Conservation (phyloP, 1,140 invertebrate species). For the Fopius arisanus region DNA sequence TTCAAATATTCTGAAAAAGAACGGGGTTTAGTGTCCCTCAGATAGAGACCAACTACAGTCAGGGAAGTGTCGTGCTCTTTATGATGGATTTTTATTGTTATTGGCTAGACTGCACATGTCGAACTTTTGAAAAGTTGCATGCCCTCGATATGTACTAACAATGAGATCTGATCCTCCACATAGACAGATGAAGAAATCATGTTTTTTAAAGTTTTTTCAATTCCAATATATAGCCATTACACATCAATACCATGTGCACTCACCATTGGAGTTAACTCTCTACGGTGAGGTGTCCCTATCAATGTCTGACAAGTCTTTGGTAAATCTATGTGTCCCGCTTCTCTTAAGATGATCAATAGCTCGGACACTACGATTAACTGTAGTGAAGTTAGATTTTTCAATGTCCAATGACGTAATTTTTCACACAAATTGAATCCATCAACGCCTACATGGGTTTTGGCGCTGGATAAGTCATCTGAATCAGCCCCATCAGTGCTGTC, state of each 20-base stretch:
- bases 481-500: no score
- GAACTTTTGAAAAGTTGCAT: constrained; percentile 13
- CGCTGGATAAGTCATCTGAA: no score
- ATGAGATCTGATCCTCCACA: neutral
- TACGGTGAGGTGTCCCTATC: neutral
- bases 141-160: constrained; percentile 20
- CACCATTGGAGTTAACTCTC: neutral
- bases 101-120: constrained; percentile 10
- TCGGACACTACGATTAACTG: neutral
- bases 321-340: neutral
- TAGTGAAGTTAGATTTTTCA: neutral
- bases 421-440: neutral
- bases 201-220: constrained; percentile 10
- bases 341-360: neutral
- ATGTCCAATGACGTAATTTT: neutral
- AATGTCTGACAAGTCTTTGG: constrained; percentile 8
- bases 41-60: no score
- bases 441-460: no score
- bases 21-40: no score
- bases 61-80: constrained; percentile 16
- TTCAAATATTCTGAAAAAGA: no score
- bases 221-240: constrained; percentile 17
- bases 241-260: neutral
- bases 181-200: neutral
- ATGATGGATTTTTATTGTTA: constrained; percentile 3